A percentile compares a stretch with the other conserved stretches of the same genome.
Conservation (phyloP, 2,888 invertebrate genomes). For the Lypha dubia region DNA sequence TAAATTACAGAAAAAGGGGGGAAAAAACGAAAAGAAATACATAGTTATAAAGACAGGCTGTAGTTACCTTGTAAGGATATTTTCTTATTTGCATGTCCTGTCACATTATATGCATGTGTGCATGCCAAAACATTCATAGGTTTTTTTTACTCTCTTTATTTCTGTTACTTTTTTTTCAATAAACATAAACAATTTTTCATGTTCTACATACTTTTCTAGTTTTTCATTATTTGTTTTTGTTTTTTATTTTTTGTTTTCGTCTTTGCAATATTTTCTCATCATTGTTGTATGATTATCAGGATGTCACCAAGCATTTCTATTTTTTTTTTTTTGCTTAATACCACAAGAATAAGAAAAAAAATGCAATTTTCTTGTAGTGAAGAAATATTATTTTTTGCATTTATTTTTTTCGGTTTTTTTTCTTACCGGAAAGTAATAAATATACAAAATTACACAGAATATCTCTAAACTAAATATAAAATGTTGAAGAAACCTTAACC, state of each 20-base stretch:
- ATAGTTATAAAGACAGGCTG: neutral
- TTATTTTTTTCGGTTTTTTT: too few species aligned
- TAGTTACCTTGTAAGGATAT: constrained; percentile 48
- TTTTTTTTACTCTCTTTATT: constrained; percentile 6
- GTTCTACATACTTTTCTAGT: constrained; percentile 45
- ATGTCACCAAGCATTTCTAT: constrained; percentile 44
- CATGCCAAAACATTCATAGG: constrained; percentile 34
- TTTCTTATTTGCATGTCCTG: constrained; percentile 71
- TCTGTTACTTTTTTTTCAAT: constrained; percentile 5
- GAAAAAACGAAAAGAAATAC: neutral
- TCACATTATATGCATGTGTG: constrained; percentile 65
- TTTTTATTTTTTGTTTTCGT: constrained; percentile 2
- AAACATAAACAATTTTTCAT: constrained; percentile 61
- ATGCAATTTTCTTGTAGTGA: constrained; percentile 57
- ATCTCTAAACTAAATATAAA: constrained; percentile 13
- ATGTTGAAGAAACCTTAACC: constrained; percentile 62
- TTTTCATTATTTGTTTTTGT: neutral
- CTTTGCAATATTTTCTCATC: constrained; percentile 54
- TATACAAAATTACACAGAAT: constrained; percentile 39
- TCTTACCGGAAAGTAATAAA: constrained; percentile 42
- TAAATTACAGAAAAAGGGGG: constrained; percentile 5
- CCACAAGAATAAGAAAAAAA: constrained; percentile 9
- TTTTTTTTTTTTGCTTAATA: constrained; percentile 7
- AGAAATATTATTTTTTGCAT: neutral
- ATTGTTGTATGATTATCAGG: constrained; percentile 61